Conservation (phyloP, 2,113 vertebrate species). For the Progne subis region DNA sequence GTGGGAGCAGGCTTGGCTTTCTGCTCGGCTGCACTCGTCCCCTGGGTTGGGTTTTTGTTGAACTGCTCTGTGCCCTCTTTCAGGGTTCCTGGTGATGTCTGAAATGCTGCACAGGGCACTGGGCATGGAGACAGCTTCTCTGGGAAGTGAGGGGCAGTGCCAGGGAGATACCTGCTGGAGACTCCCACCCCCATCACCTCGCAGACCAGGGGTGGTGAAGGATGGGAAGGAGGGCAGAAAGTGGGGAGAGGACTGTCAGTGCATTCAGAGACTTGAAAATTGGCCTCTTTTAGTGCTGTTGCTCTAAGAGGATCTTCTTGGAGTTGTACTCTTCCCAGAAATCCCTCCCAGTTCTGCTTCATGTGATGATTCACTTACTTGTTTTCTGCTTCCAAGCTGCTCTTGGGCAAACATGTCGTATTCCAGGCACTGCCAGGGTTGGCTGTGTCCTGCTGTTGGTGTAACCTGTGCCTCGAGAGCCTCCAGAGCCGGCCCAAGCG, state of each 20-base stretch:
- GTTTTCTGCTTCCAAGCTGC: background rate
- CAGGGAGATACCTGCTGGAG: background rate
- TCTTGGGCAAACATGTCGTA: background rate
- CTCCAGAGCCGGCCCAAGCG: background rate
- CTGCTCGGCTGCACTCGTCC: background rate
- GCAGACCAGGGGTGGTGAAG: accelerated
- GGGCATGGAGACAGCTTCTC: accelerated
- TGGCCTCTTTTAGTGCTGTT: background rate
- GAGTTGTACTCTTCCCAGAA: conserved; percentile 17
- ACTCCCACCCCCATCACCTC: background rate
- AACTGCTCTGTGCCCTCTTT: background rate
- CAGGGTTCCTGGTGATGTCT: background rate
- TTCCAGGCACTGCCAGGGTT: accelerated
- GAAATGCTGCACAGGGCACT: background rate
- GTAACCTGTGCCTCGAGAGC: background rate
- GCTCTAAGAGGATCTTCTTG: background rate
- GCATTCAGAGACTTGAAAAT: background rate
- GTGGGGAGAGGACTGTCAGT: background rate
- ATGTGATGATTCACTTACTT: background rate
- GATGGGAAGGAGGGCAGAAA: background rate
- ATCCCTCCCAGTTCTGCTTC: conserved; percentile 1
- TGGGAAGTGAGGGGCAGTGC: background rate
- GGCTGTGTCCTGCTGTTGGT: background rate
- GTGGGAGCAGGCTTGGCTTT: background rate
- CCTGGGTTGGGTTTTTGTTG: background rate